Conservation (phyloP, 2,113 vertebrate genomes). For the Anoplopoma fimbria region DNA sequence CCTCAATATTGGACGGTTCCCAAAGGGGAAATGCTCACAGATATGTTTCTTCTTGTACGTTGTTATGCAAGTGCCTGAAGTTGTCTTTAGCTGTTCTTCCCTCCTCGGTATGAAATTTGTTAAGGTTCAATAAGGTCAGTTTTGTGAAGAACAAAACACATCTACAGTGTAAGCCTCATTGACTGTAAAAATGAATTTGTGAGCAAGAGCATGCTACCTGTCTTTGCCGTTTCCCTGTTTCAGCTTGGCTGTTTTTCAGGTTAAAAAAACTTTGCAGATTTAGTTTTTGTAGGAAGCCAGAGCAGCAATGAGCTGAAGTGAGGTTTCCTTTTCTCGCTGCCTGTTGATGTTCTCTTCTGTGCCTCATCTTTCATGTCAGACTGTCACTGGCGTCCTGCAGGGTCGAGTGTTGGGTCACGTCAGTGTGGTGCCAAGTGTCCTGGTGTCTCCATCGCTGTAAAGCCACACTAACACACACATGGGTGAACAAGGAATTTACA, state of each 20-base stretch:
- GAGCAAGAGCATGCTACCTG: neutral
- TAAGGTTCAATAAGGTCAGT: conserved; percentile 47
- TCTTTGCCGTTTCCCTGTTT: neutral
- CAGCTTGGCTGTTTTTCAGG: neutral
- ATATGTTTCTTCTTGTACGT: conserved; percentile 78
- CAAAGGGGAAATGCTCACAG: conserved; percentile 64
- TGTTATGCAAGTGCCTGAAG: conserved; percentile 65
- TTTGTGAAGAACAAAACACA: conserved; percentile 20
- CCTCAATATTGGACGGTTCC: conserved; percentile 54
- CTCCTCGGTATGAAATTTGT: conserved; percentile 25
- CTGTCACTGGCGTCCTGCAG: conserved; percentile 57
- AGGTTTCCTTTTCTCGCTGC: conserved; percentile 7
- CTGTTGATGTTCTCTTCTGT: conserved; percentile 29
- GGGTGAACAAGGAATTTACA: conserved; percentile 56
- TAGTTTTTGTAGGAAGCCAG: neutral
- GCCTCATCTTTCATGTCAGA: conserved; percentile 65
- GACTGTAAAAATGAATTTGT: neutral
- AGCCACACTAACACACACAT: conserved; percentile 55
- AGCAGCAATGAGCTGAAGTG: conserved; percentile 13
- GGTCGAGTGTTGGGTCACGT: conserved; percentile 72
- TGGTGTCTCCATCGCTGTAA: conserved; percentile 69
- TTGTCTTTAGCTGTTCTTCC: conserved; percentile 50
- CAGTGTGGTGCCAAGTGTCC: conserved; percentile 75
- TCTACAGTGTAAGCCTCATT: neutral
- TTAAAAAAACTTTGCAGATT: neutral